Conservation (phyloP, 2,797 vertebrate species). For the Tragopan temminckii region DNA sequence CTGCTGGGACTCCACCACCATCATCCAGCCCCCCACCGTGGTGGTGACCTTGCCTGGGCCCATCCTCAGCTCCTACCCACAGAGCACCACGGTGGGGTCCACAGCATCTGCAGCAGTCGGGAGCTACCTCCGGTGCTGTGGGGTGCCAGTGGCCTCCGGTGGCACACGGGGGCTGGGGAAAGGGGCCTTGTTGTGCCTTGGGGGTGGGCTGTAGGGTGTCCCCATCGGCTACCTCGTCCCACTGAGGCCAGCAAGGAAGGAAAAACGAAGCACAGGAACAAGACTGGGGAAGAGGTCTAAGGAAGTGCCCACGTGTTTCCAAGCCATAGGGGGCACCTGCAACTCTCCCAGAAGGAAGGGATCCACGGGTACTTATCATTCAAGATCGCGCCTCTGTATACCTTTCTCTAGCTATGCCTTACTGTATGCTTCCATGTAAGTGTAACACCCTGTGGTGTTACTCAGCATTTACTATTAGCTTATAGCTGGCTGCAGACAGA, state of each 20-base stretch:
- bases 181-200: constrained; percentile 22
- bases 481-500: background rate
- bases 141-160: background rate
- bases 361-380: background rate
- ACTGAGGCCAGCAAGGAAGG: background rate
- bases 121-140: constrained; percentile 47
- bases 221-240: accelerated
- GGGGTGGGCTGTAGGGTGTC: background rate
- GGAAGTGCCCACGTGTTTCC: background rate
- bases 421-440: background rate
- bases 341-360: background rate
- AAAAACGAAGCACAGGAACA: background rate
- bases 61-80: constrained; percentile 63
- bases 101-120: background rate
- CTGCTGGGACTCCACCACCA: background rate
- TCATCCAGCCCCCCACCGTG: constrained; percentile 50
- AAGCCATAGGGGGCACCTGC: background rate
- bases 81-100: constrained; percentile 43
- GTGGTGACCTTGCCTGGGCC: constrained; percentile 57
- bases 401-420: constrained; percentile 8
- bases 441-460: background rate
- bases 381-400: background rate
- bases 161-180: background rate
- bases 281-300: background rate
- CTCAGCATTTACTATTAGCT: background rate